Percentiles rank a stretch among this genome's conserved stretches.
Conservation (phyloP, 92 coral and sea anemone species). For the Phenganax subtilis region DNA sequence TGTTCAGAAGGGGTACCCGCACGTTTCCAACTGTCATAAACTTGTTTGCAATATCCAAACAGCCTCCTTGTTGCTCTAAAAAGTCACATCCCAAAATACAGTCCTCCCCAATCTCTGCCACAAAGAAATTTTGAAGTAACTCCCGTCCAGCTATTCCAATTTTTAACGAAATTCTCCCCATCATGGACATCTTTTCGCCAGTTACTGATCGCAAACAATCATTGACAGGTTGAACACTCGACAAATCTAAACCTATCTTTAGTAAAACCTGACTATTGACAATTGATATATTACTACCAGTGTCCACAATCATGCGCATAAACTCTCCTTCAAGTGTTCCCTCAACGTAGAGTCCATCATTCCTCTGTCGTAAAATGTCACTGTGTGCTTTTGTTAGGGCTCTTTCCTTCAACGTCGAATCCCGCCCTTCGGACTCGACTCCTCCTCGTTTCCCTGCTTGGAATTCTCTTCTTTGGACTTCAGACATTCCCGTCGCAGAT, state of each 20-base stretch:
- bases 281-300: slow-evolving; percentile 21
- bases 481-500: slow-evolving; percentile 2
- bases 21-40: too few relatives aligned
- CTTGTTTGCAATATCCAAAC: too few relatives aligned
- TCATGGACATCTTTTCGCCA: slow-evolving; percentile 1
- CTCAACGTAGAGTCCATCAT: slow-evolving; percentile 3
- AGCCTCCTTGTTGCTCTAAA: too few relatives aligned
- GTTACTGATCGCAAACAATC: slow-evolving; percentile 1
- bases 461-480: slow-evolving; percentile 1
- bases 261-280: not conserved
- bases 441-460: not conserved
- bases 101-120: not conserved
- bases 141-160: not conserved
- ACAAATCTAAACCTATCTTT: not conserved
- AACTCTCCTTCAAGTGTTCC: slow-evolving; percentile 4
- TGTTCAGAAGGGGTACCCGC: too few relatives aligned
- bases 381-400: not conserved
- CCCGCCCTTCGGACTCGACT: slow-evolving; percentile 5
- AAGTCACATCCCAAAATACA: not conserved
- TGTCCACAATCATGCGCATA: slow-evolving; percentile 9
- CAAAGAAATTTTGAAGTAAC: not conserved
- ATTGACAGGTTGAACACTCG: not conserved
- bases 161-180: not conserved
- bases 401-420: not conserved
- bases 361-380: not conserved